phyloP scores from a whole-genome alignment of 1,140 invertebrate species.

The Mizuhopecten yessoensis region DNA sequence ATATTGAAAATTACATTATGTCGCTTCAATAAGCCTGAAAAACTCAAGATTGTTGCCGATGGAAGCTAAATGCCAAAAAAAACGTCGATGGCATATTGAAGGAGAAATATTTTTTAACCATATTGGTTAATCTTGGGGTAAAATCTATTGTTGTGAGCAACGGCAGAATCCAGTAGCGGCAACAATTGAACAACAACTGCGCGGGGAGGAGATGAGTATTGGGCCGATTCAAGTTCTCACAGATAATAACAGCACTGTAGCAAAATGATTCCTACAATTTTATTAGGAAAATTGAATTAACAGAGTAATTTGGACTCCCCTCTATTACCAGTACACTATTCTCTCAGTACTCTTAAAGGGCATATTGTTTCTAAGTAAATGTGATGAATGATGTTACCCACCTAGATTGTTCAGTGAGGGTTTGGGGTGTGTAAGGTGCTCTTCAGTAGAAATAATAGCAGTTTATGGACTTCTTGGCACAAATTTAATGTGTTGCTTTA shows the following conservation, averaged over 20 bases:
- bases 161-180: not conserved
- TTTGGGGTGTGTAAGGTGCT: not conserved
- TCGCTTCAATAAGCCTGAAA: not conserved
- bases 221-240: not conserved
- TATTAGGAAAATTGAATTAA: conserved; percentile 40
- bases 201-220: not conserved
- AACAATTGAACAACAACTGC: not conserved
- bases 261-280: conserved; percentile 17
- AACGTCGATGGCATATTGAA: not conserved
- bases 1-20: conserved; percentile 20
- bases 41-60: not conserved
- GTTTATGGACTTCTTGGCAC: not conserved
- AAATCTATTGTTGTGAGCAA: not conserved
- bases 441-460: not conserved
- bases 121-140: not conserved
- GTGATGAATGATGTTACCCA: not conserved
- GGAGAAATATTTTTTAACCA: not conserved
- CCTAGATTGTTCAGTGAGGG: not conserved
- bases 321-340: conserved; percentile 22
- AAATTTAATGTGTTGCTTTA: not conserved
- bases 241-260: not conserved
- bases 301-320: conserved; percentile 3
- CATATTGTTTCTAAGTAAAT: conserved; percentile 22
- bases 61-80: not conserved
- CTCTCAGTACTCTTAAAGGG: not conserved